Conservation (phyloP, 2,888 invertebrate species). For the Neoaliturus tenellus region DNA sequence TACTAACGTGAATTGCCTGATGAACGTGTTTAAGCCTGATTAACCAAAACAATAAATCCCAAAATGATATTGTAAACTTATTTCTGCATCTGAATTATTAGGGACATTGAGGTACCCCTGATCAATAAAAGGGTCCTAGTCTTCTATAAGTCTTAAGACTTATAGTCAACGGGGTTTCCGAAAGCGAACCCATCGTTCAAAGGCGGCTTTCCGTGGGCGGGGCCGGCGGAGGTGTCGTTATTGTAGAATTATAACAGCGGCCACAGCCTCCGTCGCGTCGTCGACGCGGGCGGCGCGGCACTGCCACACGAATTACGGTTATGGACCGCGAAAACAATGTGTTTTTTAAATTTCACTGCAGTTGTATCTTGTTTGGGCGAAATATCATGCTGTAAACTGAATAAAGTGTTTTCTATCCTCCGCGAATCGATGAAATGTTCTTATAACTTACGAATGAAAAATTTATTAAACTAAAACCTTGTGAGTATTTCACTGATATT, state of each 20-base stretch:
- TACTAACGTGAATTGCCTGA: no score
- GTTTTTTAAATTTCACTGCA: slow-evolving; percentile 2
- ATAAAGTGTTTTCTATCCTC: background rate
- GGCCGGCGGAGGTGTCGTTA: background rate
- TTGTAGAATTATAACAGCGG: background rate
- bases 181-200: slow-evolving; percentile 5
- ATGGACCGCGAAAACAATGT: background rate
- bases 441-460: no score
- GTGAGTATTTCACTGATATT: no score
- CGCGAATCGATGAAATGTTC: no score
- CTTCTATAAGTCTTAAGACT: background rate
- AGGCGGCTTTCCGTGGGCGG: background rate
- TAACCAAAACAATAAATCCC: no score
- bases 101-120: no score
- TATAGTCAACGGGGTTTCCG: background rate
- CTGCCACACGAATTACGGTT: background rate
- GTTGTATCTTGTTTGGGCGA: background rate
- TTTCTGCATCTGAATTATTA: no score
- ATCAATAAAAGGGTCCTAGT: no score
- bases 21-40: no score
- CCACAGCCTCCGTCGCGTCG: background rate
- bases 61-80: no score
- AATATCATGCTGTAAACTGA: background rate
- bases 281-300: background rate
- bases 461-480: no score